Evolutionary conservation across 2,113 vertebrate species (phyloP).

Genomic region (Hymenochirus boettgeri): DNA sequence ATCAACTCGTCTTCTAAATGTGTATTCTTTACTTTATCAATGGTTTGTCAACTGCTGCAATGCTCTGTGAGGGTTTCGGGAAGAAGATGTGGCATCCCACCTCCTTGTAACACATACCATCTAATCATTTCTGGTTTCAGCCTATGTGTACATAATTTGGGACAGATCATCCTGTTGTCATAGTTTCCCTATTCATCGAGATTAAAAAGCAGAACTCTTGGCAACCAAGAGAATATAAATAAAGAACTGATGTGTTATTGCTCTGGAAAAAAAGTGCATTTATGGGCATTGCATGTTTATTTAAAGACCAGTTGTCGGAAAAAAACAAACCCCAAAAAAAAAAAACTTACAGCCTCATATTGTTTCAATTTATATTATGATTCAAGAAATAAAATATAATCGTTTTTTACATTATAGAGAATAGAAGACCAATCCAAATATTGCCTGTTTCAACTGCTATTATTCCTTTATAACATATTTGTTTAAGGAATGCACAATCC

Average conservation of each 20-base stretch:
- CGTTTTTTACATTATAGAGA: too few species aligned
- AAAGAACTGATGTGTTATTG: slow-evolving; percentile 5
- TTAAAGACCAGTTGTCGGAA: slow-evolving; percentile 16
- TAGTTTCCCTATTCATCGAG: slow-evolving; percentile 2
- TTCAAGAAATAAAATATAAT: too few species aligned
- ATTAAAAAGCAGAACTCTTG: slow-evolving; percentile 7
- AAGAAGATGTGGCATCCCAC: neutral
- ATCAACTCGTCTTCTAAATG: too few species aligned
- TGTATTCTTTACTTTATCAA: too few species aligned
- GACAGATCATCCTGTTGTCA: neutral
- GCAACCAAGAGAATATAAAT: neutral
- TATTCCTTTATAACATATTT: too few species aligned
- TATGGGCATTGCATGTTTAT: slow-evolving; percentile 5
- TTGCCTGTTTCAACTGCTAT: too few species aligned
- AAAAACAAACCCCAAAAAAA: neutral
- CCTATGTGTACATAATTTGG: neutral
- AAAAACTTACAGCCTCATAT: too few species aligned
- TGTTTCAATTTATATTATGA: neutral
- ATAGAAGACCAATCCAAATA: too few species aligned
- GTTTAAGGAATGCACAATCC: too few species aligned
- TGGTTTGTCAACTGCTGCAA: too few species aligned
- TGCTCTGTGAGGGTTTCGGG: too few species aligned
- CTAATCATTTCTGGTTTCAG: neutral
- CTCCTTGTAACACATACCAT: neutral
- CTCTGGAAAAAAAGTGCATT: slow-evolving; percentile 17